Conservation (phyloP, 2,113 vertebrate species). For the Quiscalus mexicanus region DNA sequence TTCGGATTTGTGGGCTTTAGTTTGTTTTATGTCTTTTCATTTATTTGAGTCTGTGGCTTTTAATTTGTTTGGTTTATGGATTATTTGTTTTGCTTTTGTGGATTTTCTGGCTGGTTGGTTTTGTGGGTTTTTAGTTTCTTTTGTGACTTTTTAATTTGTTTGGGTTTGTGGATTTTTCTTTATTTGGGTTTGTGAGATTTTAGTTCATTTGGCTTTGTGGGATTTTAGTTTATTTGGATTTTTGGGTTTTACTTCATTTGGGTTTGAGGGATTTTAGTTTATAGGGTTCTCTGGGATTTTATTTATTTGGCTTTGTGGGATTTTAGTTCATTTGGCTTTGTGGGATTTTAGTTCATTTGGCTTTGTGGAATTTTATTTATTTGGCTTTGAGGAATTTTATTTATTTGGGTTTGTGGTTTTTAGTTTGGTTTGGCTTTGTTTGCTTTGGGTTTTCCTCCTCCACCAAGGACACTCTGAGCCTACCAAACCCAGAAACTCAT, state of each 20-base stretch:
- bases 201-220: neutral
- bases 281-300: no score
- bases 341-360: neutral
- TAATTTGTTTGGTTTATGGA: no score
- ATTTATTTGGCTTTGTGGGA: rapidly evolving
- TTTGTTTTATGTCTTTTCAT: neutral
- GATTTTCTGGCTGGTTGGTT: neutral
- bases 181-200: neutral
- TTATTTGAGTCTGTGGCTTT: neutral
- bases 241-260: no score
- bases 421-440: neutral
- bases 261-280: neutral
- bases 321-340: neutral
- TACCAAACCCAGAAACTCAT: neutral
- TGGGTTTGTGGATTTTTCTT: neutral
- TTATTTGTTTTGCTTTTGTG: neutral
- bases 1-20: no score
- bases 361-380: neutral
- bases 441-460: neutral
- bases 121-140: neutral
- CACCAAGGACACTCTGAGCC: rapidly evolving
- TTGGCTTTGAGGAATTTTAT: neutral
- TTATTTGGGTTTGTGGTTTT: neutral
- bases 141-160: neutral
- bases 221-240: no score